A percentile compares a stretch with the other conserved stretches of the same genome.
phyloP scores from a whole-genome alignment of 2,797 vertebrate genomes.

The Sebastes alutus region DNA sequence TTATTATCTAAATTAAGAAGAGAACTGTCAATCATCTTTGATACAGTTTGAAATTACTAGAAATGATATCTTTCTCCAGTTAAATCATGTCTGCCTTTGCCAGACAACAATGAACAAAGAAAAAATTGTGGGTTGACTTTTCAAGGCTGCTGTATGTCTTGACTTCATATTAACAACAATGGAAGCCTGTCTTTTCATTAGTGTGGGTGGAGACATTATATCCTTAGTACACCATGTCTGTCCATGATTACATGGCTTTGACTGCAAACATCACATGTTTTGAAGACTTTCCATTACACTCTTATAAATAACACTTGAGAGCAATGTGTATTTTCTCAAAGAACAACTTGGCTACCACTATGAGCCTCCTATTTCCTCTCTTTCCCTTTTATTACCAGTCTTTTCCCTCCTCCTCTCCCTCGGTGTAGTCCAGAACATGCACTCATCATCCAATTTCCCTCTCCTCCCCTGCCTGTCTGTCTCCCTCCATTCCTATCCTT shows the following conservation, averaged over 20 bases:
- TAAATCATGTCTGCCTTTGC: slow-evolving; percentile 3
- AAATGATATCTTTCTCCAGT: slow-evolving; percentile 14
- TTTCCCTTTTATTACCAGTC: slow-evolving; percentile 17
- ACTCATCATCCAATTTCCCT: slow-evolving; percentile 65
- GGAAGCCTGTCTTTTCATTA: neutral
- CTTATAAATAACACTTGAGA: neutral
- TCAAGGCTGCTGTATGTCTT: slow-evolving; percentile 3
- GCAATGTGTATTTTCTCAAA: neutral
- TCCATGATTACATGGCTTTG: neutral
- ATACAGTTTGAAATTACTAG: slow-evolving; percentile 19
- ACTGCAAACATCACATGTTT: slow-evolving; percentile 4
- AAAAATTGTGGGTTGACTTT: slow-evolving; percentile 10
- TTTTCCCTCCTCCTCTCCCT: slow-evolving; percentile 8
- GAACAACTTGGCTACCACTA: neutral
- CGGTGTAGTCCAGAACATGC: slow-evolving; percentile 58
- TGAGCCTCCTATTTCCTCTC: neutral
- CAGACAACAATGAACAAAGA: slow-evolving; percentile 37
- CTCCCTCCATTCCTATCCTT: slow-evolving; percentile 67
- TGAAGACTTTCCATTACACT: neutral
- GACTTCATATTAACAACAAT: slow-evolving; percentile 12
- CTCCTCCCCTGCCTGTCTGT: slow-evolving; percentile 35
- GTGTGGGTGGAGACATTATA: slow-evolving; percentile 9
- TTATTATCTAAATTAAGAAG: slow-evolving; percentile 13
- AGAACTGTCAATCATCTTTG: slow-evolving; percentile 10
- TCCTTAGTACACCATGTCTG: neutral